Evolutionary conservation across 2,888 invertebrate species (phyloP).

Genomic region (Drosophila austrosaltans): DNA sequence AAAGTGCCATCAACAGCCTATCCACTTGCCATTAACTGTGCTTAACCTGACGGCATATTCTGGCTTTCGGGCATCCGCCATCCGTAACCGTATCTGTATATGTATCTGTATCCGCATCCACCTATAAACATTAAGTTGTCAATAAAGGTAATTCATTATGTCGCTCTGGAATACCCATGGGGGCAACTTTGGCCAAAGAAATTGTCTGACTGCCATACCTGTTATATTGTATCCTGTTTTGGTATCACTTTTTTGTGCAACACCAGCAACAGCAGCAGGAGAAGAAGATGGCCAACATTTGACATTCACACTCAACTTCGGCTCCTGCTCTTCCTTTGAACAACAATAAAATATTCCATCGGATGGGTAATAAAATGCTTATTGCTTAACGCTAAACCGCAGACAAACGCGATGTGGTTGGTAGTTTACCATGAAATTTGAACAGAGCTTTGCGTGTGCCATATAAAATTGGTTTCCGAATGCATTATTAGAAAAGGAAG

Average conservation of each 20-base stretch:
- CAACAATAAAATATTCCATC: constrained; percentile 78
- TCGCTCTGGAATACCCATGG: constrained; percentile 78
- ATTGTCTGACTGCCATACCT: constrained; percentile 61
- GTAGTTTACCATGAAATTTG: constrained; percentile 33
- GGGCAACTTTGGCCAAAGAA: constrained; percentile 62
- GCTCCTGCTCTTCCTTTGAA: constrained; percentile 47
- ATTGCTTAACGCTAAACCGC: constrained; percentile 51
- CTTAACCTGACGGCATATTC: constrained; percentile 52
- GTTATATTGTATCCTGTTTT: constrained; percentile 32
- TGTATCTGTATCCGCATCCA: constrained; percentile 52
- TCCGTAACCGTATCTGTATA: not conserved
- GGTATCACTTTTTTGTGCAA: constrained; percentile 30
- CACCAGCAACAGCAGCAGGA: not conserved
- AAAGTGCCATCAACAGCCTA: constrained; percentile 73
- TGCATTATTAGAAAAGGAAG: not conserved
- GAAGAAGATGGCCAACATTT: constrained; percentile 31
- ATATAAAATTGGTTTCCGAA: not conserved
- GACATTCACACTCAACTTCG: constrained; percentile 58
- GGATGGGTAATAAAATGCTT: constrained; percentile 73
- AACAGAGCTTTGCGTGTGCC: constrained; percentile 19
- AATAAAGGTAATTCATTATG: constrained; percentile 84
- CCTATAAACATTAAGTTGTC: constrained; percentile 84
- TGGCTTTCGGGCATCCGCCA: not conserved
- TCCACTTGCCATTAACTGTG: constrained; percentile 71
- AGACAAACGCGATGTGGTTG: constrained; percentile 43